Evolutionary conservation across 2,797 vertebrate genomes (phyloP), one percentile per base, ranked within the genome.

Genomic region (Brachyalestes nurse): DNA sequence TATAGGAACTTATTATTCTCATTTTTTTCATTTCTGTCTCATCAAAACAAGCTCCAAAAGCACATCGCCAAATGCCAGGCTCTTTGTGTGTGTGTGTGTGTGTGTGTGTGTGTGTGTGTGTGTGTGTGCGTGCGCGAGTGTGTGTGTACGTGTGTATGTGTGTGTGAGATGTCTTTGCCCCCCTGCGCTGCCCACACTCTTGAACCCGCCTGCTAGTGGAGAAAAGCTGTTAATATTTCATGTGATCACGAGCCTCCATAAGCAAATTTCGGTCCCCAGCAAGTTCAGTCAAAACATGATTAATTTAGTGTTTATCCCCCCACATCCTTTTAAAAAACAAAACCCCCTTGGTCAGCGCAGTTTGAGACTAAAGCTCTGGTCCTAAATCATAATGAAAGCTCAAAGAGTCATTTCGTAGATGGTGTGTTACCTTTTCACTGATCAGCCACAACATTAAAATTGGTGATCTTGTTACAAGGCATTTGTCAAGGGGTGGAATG

Each of bases 271-370:
- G 94, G 94, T 97, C 96, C 95, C 95, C 88, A 92, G 94, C 93
- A 96, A 97, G 96, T 97, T 95, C 94, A 95, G 93, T 92, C 94
- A 94, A 95, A 94, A 92, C 95, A 98, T 99, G 95, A 97, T 97
- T 97, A 97, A 98, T 99, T 98, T 95, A 98, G 92, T 95, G 91
- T 95, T 95, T 95, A 93, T 93, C 89, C 89, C 70, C 86, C 72
- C 86, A 95, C 94, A 92, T 89, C 91, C 91, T 93, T 94, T 90
- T 91, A 95, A 91, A 93, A 92, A 92, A 95, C 90, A 90, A 89
- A 87, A 85, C 82, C 89, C 89, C 91, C 89, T 88, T 16, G 62
- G 90, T 88, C 92, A 89, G 85, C 91, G 86, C 91, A 90, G 91
- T 91, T 88, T 92, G 92, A 92, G 88, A 90, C 87, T 85, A 88